Conservation (phyloP, 2,888 invertebrate genomes). For the Macrosoma leucophasiata region DNA sequence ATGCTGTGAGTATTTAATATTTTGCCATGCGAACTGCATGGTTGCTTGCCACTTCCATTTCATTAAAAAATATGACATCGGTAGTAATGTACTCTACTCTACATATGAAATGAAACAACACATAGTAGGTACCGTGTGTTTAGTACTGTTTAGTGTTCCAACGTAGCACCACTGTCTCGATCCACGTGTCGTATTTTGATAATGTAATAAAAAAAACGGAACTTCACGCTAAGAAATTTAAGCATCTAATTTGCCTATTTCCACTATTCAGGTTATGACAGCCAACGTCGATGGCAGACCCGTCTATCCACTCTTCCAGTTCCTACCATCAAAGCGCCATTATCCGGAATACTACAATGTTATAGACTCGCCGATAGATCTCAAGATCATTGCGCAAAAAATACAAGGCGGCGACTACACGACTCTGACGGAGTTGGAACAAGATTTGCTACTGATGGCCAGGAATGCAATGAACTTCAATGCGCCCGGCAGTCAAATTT, state of each 20-base stretch:
- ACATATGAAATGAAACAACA: too few relatives aligned
- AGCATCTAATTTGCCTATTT: too few relatives aligned
- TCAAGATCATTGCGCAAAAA: slow-evolving; percentile 93
- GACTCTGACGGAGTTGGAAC: slow-evolving; percentile 87
- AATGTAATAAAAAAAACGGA: too few relatives aligned
- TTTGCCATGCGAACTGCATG: background rate
- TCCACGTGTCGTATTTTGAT: too few relatives aligned
- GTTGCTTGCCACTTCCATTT: too few relatives aligned
- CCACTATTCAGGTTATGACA: slow-evolving; percentile 84
- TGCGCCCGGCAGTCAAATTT: slow-evolving; percentile 97
- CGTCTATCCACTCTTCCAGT: slow-evolving; percentile 90
- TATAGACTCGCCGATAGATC: slow-evolving; percentile 95
- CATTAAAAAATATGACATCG: too few relatives aligned
- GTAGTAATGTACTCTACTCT: too few relatives aligned
- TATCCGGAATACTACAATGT: slow-evolving; percentile 98
- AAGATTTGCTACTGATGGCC: slow-evolving; percentile 92
- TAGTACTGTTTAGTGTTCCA: too few relatives aligned
- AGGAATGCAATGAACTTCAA: slow-evolving; percentile 97
- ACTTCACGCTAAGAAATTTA: too few relatives aligned
- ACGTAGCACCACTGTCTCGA: too few relatives aligned
- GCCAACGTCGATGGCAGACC: slow-evolving; percentile 91
- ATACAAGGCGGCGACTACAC: slow-evolving; percentile 90
- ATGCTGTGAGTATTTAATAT: slow-evolving; percentile 73
- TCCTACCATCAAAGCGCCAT: slow-evolving; percentile 92
- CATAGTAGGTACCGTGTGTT: too few relatives aligned